Percentiles rank a stretch among this genome's conserved stretches.
Evolutionary conservation across 2,113 vertebrate genomes (phyloP).

Genomic region (Poeciliopsis prolifica): DNA sequence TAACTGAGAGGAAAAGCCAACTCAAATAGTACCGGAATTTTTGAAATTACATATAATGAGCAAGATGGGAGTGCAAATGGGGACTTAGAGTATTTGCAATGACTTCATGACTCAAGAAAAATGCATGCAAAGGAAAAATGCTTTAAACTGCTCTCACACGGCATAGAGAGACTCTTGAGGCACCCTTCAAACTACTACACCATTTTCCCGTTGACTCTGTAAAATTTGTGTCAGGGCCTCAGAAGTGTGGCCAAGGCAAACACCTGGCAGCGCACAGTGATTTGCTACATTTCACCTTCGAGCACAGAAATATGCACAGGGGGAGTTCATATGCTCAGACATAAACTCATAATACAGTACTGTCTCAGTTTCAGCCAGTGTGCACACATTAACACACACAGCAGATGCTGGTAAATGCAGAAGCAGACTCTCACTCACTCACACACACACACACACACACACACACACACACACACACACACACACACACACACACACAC

Average conservation of each 20-base stretch:
- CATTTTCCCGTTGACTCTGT: slow-evolving; percentile 49
- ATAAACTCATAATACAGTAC: slow-evolving; percentile 32
- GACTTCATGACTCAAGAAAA: slow-evolving; percentile 18
- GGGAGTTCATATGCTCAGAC: slow-evolving; percentile 54
- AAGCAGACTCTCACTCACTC: slow-evolving; percentile 17
- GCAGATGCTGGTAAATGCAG: slow-evolving; percentile 26
- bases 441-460: slow-evolving; percentile 13
- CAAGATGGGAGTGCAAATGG: slow-evolving; percentile 9
- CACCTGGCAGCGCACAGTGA: slow-evolving; percentile 53
- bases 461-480: slow-evolving; percentile 13
- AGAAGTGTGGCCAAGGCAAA: slow-evolving; percentile 69
- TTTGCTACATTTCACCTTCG: slow-evolving; percentile 65
- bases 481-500: slow-evolving; percentile 19
- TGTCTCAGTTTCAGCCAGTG: slow-evolving; percentile 36
- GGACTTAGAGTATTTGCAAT: slow-evolving; percentile 12
- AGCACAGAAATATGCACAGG: slow-evolving; percentile 57
- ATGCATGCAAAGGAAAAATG: slow-evolving; percentile 11
- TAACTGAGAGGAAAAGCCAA: not conserved
- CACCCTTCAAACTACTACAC: slow-evolving; percentile 36
- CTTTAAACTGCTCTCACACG: slow-evolving; percentile 39
- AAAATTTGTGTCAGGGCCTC: slow-evolving; percentile 66
- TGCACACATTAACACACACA: slow-evolving; percentile 24
- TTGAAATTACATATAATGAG: not conserved
- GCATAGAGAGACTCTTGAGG: slow-evolving; percentile 24
- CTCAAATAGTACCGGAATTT: not conserved